Percentiles rank a stretch among this genome's conserved stretches.
Conservation (phyloP, 2,113 vertebrate species). For the Xiphophorus couchianus region DNA sequence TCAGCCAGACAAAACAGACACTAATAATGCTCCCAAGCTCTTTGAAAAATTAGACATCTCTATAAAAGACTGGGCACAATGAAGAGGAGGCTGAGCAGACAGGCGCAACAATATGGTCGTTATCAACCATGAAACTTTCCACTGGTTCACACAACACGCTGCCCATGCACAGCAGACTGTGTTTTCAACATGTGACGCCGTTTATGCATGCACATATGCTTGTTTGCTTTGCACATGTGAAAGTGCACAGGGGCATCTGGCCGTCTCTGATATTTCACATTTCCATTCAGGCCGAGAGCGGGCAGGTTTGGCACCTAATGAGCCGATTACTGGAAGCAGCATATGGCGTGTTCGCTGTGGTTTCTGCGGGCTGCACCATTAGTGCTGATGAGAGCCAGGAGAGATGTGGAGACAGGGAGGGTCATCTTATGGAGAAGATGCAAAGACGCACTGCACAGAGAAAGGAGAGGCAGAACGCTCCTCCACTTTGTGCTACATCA, state of each 20-base stretch:
- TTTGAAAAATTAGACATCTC: neutral
- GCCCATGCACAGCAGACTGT: neutral
- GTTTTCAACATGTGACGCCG: conserved; percentile 4
- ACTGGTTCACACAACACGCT: neutral
- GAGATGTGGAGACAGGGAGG: conserved; percentile 30
- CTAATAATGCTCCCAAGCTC: neutral
- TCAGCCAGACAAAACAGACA: neutral
- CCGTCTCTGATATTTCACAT: conserved; percentile 45
- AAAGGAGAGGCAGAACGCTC: neutral
- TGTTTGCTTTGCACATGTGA: conserved; percentile 20
- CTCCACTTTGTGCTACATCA: conserved; percentile 27
- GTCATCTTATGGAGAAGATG: conserved; percentile 34
- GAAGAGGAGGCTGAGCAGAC: neutral
- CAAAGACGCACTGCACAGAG: conserved; percentile 25
- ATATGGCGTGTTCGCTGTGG: conserved; percentile 70
- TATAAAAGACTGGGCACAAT: neutral
- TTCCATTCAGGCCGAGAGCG: conserved; percentile 56
- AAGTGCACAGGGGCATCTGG: conserved; percentile 53
- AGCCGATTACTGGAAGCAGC: conserved; percentile 67
- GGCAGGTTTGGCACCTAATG: conserved; percentile 70
- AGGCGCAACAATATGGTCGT: neutral
- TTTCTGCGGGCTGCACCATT: conserved; percentile 66
- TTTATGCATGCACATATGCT: conserved; percentile 1
- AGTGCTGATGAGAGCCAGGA: conserved; percentile 51
- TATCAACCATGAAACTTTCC: neutral